A percentile compares a stretch with the other conserved stretches of the same genome.
Conservation (phyloP, 2,797 vertebrate genomes). For the Microctenopoma lineatum region DNA sequence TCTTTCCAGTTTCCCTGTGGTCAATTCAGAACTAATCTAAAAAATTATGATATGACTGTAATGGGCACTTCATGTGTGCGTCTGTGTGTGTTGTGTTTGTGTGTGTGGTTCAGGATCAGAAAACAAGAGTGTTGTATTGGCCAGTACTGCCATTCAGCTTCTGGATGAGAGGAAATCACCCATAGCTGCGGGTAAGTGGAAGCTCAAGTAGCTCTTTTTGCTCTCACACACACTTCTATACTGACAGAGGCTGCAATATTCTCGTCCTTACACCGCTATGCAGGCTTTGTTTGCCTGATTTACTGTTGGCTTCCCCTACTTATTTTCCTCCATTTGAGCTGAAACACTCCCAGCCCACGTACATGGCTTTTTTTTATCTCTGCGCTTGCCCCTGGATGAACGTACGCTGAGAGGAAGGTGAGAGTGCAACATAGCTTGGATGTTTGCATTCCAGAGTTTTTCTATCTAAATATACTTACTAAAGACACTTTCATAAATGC, state of each 20-base stretch:
- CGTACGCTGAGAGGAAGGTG: slow-evolving; percentile 4
- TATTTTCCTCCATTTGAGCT: slow-evolving; percentile 31
- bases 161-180: slow-evolving; percentile 97
- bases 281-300: slow-evolving; percentile 34
- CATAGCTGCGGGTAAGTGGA: slow-evolving; percentile 92
- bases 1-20: slow-evolving; percentile 49
- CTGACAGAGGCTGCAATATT: slow-evolving; percentile 33
- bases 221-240: slow-evolving; percentile 34
- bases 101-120: slow-evolving; percentile 82
- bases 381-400: slow-evolving; percentile 22
- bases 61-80: slow-evolving; percentile 39
- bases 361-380: slow-evolving; percentile 30
- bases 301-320: slow-evolving; percentile 24
- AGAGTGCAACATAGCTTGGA: slow-evolving; percentile 17
- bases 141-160: slow-evolving; percentile 96
- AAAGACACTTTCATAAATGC: slow-evolving; percentile 35
- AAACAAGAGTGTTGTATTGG: slow-evolving; percentile 96
- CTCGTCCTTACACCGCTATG: slow-evolving; percentile 15
- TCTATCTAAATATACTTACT: slow-evolving; percentile 33
- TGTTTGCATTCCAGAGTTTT: slow-evolving; percentile 21
- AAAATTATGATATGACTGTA: slow-evolving; percentile 49
- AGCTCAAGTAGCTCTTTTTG: slow-evolving; percentile 49
- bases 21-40: slow-evolving; percentile 54
- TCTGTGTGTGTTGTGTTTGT: slow-evolving; percentile 27
- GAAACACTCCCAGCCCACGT: slow-evolving; percentile 52